Conservation (phyloP, 2,113 vertebrate species). For the Apus apus region DNA sequence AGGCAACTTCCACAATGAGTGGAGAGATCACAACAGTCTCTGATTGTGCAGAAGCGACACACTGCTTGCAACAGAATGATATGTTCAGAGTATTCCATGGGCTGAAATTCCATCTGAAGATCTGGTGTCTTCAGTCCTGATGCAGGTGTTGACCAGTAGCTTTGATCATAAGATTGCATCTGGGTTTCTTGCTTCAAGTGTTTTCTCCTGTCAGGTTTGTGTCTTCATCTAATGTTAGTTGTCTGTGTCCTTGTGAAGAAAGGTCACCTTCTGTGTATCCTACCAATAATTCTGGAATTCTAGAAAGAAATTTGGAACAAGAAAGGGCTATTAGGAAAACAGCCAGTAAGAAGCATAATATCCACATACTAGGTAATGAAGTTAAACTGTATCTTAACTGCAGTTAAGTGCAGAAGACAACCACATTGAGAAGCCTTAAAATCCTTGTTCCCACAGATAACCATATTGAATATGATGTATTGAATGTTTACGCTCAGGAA, state of each 20-base stretch:
- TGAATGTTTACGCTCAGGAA: neutral
- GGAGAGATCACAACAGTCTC: conserved; percentile 92
- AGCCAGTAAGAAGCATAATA: neutral
- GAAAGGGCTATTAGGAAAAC: neutral
- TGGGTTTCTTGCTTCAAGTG: conserved; percentile 90
- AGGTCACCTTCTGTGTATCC: conserved; percentile 87
- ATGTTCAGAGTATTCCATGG: conserved; percentile 82
- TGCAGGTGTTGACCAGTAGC: conserved; percentile 83
- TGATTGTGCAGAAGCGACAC: conserved; percentile 98
- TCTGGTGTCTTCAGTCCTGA: conserved; percentile 78
- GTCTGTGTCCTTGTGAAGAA: conserved; percentile 92
- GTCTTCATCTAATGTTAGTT: conserved; percentile 88
- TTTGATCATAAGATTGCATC: conserved; percentile 87
- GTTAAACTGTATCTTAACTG: neutral
- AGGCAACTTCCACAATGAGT: conserved; percentile 92
- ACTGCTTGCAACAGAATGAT: conserved; percentile 87
- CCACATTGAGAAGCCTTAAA: neutral
- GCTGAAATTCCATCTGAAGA: conserved; percentile 79
- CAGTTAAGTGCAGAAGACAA: neutral
- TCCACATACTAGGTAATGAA: neutral
- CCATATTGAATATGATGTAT: accelerated
- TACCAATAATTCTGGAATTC: conserved; percentile 84
- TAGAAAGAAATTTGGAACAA: conserved; percentile 56
- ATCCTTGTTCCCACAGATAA: neutral
- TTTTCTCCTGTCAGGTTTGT: conserved; percentile 87